These are phyloP conservation scores for Chelonoidis abingdonii DNA, from an alignment of 2,113 vertebrate genomes.

Conservation along the genomic window DNA sequence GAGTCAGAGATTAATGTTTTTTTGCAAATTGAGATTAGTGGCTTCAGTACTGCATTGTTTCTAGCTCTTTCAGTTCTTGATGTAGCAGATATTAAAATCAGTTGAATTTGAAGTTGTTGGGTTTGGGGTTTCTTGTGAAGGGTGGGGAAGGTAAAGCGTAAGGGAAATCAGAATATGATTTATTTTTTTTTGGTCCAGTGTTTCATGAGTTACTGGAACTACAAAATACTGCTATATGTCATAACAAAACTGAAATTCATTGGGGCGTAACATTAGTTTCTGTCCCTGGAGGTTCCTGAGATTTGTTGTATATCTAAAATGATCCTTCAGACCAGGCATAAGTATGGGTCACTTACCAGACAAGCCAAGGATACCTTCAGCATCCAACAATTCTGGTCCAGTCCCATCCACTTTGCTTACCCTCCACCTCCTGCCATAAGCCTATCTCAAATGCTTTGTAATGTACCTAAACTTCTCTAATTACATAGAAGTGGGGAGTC, in stretches of 20 bases:
- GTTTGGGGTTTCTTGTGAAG: neutral
- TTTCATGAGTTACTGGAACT: neutral
- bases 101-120: constrained; percentile 2
- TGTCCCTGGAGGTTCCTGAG: constrained; percentile 24
- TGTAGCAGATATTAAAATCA: constrained; percentile 48
- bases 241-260: neutral
- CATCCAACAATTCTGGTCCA: neutral
- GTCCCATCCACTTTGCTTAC: neutral
- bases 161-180: constrained; percentile 1
- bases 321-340: neutral
- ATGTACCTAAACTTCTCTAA: neutral
- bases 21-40: constrained; percentile 21
- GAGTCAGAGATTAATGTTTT: constrained; percentile 14
- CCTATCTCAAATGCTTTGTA: neutral
- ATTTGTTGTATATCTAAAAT: neutral
- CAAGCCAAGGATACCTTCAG: neutral
- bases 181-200: neutral
- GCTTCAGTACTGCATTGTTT: neutral
- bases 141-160: neutral
- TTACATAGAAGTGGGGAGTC: fast-evolving
- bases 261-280: neutral
- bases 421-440: neutral
- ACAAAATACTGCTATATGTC: neutral
- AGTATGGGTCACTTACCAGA: neutral
- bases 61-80: neutral